Evolutionary conservation across 1,140 invertebrate species (phyloP).

Genomic region (Orussus abietinus): DNA sequence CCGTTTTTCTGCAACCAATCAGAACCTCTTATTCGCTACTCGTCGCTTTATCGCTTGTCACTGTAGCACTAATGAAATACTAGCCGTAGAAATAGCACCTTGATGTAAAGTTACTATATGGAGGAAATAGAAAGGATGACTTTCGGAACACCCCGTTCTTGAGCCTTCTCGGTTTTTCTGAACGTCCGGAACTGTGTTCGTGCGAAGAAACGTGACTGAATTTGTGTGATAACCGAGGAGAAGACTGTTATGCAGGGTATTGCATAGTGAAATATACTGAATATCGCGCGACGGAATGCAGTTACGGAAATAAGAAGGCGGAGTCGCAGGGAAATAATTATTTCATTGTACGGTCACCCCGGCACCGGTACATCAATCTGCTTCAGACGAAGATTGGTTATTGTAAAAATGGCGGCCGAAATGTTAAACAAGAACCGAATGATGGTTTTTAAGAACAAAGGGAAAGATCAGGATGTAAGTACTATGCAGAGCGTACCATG

Average conservation of each 20-base stretch:
- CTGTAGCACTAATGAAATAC: too few relatives aligned
- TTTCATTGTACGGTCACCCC: constrained; percentile 11
- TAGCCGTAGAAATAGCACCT: too few relatives aligned
- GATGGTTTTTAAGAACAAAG: constrained; percentile 95
- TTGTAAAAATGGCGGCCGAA: constrained; percentile 72
- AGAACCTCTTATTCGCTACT: too few relatives aligned
- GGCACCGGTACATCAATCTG: constrained; percentile 27
- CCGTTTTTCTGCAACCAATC: too few relatives aligned
- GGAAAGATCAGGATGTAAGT: constrained; percentile 95
- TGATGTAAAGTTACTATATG: too few relatives aligned
- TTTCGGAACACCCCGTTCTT: constrained; percentile 17
- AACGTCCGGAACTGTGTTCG: constrained; percentile 3
- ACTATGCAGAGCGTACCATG: too few relatives aligned
- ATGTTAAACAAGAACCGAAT: constrained; percentile 75
- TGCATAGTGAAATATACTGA: constrained; percentile 32
- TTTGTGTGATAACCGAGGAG: neutral
- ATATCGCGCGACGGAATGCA: constrained; percentile 32
- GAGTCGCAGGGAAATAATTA: too few relatives aligned
- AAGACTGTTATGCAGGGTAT: constrained; percentile 31
- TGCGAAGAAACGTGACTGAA: constrained; percentile 17
- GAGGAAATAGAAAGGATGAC: too few relatives aligned
- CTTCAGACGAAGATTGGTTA: constrained; percentile 41
- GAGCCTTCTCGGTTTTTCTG: constrained; percentile 15
- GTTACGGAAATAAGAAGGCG: constrained; percentile 31
- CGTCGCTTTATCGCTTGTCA: too few relatives aligned